Conservation (phyloP, 2,888 invertebrate genomes). For the Eueremaeus valkanovi region DNA sequence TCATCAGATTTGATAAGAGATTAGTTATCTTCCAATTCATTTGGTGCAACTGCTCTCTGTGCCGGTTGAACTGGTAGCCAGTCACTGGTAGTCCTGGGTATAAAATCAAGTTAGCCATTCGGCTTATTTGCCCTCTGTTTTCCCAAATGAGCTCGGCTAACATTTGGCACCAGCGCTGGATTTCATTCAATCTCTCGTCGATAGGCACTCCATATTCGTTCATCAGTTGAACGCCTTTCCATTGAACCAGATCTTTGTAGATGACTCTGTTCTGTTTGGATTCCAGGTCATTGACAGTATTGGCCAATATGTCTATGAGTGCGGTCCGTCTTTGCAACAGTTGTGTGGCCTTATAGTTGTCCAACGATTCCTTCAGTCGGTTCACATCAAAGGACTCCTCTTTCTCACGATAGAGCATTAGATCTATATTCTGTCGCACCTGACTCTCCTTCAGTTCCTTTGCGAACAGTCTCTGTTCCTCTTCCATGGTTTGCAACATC, state of each 20-base stretch:
- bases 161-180: slow-evolving; percentile 87
- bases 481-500: slow-evolving; percentile 68
- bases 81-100: slow-evolving; percentile 59
- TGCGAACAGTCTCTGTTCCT: slow-evolving; percentile 79
- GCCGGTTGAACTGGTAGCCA: slow-evolving; percentile 56
- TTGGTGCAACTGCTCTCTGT: slow-evolving; percentile 60
- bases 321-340: slow-evolving; percentile 56
- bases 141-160: slow-evolving; percentile 82
- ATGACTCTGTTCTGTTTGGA: slow-evolving; percentile 71
- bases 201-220: slow-evolving; percentile 81
- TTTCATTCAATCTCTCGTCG: slow-evolving; percentile 65
- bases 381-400: slow-evolving; percentile 72
- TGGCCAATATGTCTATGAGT: slow-evolving; percentile 70
- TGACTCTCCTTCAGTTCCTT: slow-evolving; percentile 78
- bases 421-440: slow-evolving; percentile 61
- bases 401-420: slow-evolving; percentile 58
- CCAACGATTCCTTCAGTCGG: slow-evolving; percentile 65
- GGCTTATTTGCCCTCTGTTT: slow-evolving; percentile 74
- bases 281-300: slow-evolving; percentile 65
- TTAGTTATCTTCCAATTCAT: slow-evolving; percentile 62
- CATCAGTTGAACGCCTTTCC: slow-evolving; percentile 90
- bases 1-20: slow-evolving; percentile 63
- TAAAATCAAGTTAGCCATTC: slow-evolving; percentile 64
- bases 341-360: slow-evolving; percentile 63
- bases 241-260: slow-evolving; percentile 82